Evolutionary conservation across 2,888 invertebrate genomes (phyloP), one percentile per base, ranked within the genome.

Genomic region (Lasioglossum zephyrum): DNA sequence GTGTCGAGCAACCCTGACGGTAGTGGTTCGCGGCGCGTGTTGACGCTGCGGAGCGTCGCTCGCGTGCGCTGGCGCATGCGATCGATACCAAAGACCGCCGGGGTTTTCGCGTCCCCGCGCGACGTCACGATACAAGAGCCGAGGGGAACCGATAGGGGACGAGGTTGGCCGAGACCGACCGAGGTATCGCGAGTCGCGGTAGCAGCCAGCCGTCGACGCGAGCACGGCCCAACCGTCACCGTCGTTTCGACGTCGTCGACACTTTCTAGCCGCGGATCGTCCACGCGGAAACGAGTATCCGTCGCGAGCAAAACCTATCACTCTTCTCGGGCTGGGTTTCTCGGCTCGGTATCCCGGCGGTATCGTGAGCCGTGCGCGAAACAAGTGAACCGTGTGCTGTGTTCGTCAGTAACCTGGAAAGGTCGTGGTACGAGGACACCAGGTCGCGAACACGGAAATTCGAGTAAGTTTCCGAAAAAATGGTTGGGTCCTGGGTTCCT

Each of bases 51-150:
- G 95, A 96, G 95, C 94, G 91, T 94, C 96, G 96, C 96, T 96
- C 96, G 96, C 96, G 96, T 95, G 95, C 96, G 95, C 95, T 94
- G 91, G 93, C 93, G 93, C 93, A 92, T 77, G 92, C 88, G 93
- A 95, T 94, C 94, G 94, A 95, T 94, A 94, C 90, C 89, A 95
- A 88, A 90, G 89, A 86, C 85, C 81, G 89, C 87, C 87, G 85
- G 89, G 91, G 82, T 88, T 87, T 89, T 89, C 88, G 88, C 90
- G 89, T 87, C 84, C 87, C 77, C 87, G 82, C 86, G 89, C 90
- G 91, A 92, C 92, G 92, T 93, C 93, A 92, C 89, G 87, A 85
- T 85, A 88, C 87, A 79, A 88, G 90, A 77, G 74, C 90, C 93
- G 92, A 92, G 82, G 39, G 53, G 36, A 66, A 73, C 85, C 93